Evolutionary conservation across 2,113 vertebrate species (phyloP).

Genomic region (Pomatorhinus ruficollis): DNA sequence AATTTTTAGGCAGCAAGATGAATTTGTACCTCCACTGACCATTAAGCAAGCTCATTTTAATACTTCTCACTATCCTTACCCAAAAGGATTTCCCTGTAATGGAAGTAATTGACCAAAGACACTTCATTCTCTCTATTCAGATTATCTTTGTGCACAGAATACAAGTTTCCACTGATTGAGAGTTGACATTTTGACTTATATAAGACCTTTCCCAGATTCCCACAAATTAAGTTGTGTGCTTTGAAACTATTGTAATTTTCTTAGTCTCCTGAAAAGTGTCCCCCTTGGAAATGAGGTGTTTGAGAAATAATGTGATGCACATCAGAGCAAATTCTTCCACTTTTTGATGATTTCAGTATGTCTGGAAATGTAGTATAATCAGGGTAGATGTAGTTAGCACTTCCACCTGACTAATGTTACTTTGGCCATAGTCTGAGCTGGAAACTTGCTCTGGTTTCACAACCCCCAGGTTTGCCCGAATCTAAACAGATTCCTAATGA

Average conservation of each 20-base stretch:
- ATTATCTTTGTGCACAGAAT: background rate
- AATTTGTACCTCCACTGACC: background rate
- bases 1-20: background rate
- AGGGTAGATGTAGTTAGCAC: background rate
- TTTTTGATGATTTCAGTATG: background rate
- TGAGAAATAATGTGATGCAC: background rate
- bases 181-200: background rate
- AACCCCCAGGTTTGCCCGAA: background rate
- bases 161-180: background rate
- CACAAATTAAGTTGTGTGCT: background rate
- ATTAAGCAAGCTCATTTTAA: background rate
- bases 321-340: background rate
- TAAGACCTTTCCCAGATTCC: background rate
- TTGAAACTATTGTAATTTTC: background rate
- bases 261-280: background rate
- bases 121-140: background rate
- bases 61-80: background rate
- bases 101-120: background rate
- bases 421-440: background rate
- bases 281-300: background rate
- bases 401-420: background rate
- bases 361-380: background rate
- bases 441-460: background rate
- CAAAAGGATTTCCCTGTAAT: background rate
- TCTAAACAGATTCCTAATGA: background rate